Conservation (phyloP, 2,113 vertebrate species). For the Morone chrysops region DNA sequence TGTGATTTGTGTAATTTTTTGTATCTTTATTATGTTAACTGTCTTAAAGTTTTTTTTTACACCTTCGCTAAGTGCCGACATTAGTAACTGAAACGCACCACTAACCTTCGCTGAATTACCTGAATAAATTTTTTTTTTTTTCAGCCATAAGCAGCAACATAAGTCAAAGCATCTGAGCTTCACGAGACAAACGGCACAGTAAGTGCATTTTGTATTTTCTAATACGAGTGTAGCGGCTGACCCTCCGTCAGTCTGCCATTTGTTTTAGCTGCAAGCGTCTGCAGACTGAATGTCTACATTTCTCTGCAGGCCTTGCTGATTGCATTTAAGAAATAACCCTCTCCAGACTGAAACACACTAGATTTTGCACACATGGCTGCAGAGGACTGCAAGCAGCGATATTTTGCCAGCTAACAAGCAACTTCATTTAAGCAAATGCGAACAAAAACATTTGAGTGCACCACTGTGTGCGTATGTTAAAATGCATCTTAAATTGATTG, state of each 20-base stretch:
- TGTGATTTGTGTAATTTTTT: background rate
- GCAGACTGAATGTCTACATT: background rate
- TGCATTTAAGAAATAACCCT: background rate
- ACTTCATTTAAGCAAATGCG: conserved; percentile 15
- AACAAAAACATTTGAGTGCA: conserved; percentile 4
- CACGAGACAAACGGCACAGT: background rate
- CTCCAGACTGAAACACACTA: background rate
- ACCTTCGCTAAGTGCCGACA: background rate
- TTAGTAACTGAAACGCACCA: background rate
- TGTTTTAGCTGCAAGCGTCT: background rate
- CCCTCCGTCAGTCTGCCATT: too few species aligned
- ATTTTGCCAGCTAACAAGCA: conserved; percentile 40
- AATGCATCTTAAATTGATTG: background rate
- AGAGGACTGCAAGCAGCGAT: conserved; percentile 11
- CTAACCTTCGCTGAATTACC: too few species aligned
- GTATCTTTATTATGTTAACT: too few species aligned
- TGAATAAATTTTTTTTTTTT: too few species aligned
- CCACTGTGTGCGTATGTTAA: background rate
- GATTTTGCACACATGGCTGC: conserved; percentile 22
- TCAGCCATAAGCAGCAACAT: background rate
- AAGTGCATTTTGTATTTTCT: background rate
- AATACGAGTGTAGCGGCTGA: too few species aligned
- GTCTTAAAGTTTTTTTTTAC: too few species aligned
- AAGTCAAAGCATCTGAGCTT: background rate
- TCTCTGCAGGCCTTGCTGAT: background rate